Evolutionary conservation across 2,797 vertebrate genomes (phyloP), one percentile per base, ranked within the genome.

Genomic region (Valencia hispanica): DNA sequence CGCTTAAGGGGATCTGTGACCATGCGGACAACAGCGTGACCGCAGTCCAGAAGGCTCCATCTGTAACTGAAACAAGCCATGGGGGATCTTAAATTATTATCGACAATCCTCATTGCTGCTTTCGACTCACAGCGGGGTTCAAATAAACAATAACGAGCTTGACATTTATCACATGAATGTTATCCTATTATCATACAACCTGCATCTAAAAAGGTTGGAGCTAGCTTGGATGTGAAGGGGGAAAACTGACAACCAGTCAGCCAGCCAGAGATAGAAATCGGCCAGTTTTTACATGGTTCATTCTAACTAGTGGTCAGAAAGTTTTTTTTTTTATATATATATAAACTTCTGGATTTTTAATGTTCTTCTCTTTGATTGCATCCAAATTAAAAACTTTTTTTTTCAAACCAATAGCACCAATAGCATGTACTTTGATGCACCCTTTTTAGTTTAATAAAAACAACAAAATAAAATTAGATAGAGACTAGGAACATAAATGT

Each of bases 61-160:
- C 74, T 85, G 80, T 80, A 87, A 87, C 83, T 74, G 81, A 85
- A 77, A 85, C 47, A 75, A 71, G 74, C 81, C 83, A 79, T 25
- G 59, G 72, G 72, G 66, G 72, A 74, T 57, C 47, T 88, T 74
- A 80, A 73, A 90, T 83, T 66, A 88, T 87, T 70, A 78, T 39
- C 74, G 79, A 47, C 68, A 50, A 70, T 73, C 18, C 30, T 48
- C 22, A 43, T 9, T 32, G 30, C 63, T 63, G 34, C 68, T 39
- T 70, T 68, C 32, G 71, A 79, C 70, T 30, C 78, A 81, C 11
- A 63, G 50, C 25, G 43, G 65, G 65, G 15, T 74, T 80, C 27
- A 84, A 83, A 84, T 72, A 75, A 81, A 83, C 34, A 73, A 66
- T 5, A 57, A 68, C 43, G 27, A 76, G 51, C 55, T 50, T 73